These are phyloP conservation scores for Amphibalanus amphitrite DNA, from an alignment of 1,140 invertebrate species.

Conservation along the genomic window DNA sequence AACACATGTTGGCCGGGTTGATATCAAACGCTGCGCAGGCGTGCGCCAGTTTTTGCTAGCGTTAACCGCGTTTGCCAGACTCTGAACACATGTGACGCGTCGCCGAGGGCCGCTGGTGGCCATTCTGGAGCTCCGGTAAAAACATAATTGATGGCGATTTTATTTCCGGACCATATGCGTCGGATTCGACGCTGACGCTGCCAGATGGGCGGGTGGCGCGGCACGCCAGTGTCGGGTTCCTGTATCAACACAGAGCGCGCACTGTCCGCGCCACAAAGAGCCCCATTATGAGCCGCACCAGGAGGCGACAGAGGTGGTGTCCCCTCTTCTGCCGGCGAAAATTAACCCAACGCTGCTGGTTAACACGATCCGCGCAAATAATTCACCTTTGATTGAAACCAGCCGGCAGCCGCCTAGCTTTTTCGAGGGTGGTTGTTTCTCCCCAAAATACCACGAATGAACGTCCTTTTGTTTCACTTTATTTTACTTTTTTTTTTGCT, in stretches of 20 bases:
- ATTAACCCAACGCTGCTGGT: no score
- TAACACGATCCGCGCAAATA: no score
- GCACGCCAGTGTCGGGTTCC: not conserved
- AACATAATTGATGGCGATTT: constrained; percentile 1
- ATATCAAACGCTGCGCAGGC: not conserved
- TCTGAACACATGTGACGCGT: not conserved
- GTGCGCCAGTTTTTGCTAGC: not conserved
- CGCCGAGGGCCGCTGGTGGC: no score
- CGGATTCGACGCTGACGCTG: not conserved
- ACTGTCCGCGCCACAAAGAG: not conserved
- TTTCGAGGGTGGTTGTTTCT: no score
- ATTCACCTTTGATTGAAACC: no score
- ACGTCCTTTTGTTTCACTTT: no score
- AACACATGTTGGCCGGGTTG: not conserved
- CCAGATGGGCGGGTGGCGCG: not conserved
- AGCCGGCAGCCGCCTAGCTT: no score
- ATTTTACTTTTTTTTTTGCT: no score
- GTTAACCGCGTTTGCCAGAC: not conserved
- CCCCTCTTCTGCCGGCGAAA: no score
- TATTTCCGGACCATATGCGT: not conserved
- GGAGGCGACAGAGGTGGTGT: no score
- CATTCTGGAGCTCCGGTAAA: not conserved
- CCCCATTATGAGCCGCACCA: not conserved
- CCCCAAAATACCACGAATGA: no score
- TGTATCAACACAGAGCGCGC: not conserved